Percentiles rank a stretch among this genome's conserved stretches.
Evolutionary conservation across 2,797 vertebrate genomes (phyloP).

Genomic region (Benthosema pterotum): DNA sequence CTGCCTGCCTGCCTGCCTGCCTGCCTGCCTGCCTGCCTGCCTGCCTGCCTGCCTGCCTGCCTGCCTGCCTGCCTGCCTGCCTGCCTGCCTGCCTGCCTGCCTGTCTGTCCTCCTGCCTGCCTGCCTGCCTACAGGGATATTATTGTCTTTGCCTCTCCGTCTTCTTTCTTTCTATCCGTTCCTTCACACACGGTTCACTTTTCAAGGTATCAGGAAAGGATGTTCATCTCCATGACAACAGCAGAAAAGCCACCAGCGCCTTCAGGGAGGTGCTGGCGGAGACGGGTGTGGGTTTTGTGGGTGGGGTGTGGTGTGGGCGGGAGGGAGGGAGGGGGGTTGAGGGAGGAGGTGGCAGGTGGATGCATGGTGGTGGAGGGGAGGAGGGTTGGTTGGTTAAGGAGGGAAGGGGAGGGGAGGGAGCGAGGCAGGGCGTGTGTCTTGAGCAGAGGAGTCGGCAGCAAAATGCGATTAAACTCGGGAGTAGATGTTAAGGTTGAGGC

Average conservation of each 20-base stretch:
- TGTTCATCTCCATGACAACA: conserved; percentile 85
- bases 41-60: conserved; percentile 43
- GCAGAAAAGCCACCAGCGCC: conserved; percentile 66
- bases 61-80: conserved; percentile 19
- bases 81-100: conserved; percentile 35
- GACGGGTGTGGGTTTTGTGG: conserved; percentile 30
- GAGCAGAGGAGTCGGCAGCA: too few species aligned
- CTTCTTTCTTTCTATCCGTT: conserved; percentile 45
- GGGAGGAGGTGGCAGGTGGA: conserved; percentile 6
- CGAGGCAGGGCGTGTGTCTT: too few species aligned
- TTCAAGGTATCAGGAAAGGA: conserved; percentile 79
- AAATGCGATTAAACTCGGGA: too few species aligned
- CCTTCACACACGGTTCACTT: conserved; percentile 76
- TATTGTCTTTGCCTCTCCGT: conserved; percentile 66
- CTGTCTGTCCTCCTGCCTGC: too few species aligned
- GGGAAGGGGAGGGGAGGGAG: too few species aligned
- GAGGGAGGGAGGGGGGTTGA: conserved; percentile 22
- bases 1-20: conserved; percentile 20
- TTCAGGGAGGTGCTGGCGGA: conserved; percentile 45
- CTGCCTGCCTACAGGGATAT: conserved; percentile 71
- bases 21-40: conserved; percentile 38
- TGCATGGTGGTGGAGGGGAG: conserved; percentile 3
- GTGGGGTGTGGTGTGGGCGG: too few species aligned
- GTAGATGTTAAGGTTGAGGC: too few species aligned
- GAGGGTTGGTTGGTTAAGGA: neutral